Evolutionary conservation across 2,888 invertebrate species (phyloP), one percentile per base, ranked within the genome.

Genomic region (Rhaphigaster nebulosa): DNA sequence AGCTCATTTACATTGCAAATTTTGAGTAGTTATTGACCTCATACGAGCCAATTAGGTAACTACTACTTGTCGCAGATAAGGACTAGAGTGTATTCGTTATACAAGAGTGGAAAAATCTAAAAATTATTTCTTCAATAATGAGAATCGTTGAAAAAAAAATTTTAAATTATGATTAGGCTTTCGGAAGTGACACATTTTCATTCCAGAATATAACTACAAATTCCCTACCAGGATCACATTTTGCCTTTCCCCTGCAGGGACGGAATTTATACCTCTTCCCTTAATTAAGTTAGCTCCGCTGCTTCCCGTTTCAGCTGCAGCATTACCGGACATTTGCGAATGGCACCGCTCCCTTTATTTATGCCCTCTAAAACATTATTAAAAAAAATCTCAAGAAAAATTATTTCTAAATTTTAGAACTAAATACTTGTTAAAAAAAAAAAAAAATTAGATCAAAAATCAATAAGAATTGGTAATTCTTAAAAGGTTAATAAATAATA

Each of bases 281-380:
- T 50, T 84, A 84, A 84, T 84, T 84, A 84, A 50, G 84, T 84
- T 50, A 50, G n/a, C 84, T 84, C 41, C 84, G 13, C 41, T 84
- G 84, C 70, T 76, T 76, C 70, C 70, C 70, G 34, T 76, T 76
- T 8, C 70, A 76, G 70, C 70, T 76, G 70, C 70, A 38, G 38
- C 70, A 76, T 76, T 76, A 76, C 70, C 70, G 70, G 70, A 76
- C 70, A 34, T 76, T 76, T 76, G 34, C 70, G 70, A 76, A 76
- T 76, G 34, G 34, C 70, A 76, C 70, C 23, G 6, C 70, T 8
- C 70, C 8, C 70, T 76, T 76, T 76, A 76, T 76, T 76, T 38
- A 76, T 76, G 70, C 34, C 65, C 23, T 76, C 38, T 38, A 76
- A 76, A 76, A 76, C 23, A 76, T 76, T 34, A 76, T 65, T 65